phyloP scores from a whole-genome alignment of 2,888 invertebrate genomes.

The Catocala fraxini region DNA sequence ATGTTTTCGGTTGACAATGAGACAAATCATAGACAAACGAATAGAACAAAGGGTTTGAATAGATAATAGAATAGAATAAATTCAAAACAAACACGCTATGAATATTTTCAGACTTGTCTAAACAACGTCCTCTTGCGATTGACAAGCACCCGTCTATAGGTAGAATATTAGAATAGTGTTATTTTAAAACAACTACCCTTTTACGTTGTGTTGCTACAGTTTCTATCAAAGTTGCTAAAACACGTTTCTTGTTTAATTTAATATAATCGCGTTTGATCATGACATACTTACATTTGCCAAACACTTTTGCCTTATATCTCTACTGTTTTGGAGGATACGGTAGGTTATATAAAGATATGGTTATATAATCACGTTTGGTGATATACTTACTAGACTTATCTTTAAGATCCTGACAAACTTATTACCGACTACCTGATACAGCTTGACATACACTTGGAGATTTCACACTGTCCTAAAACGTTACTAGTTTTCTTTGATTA shows the following conservation, averaged over 20 bases:
- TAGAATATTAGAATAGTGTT: conserved; percentile 44
- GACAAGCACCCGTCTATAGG: conserved; percentile 37
- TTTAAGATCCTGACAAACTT: too few species aligned
- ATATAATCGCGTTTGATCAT: too few species aligned
- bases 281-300: too few species aligned
- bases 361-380: too few species aligned
- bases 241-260: background rate
- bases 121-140: conserved; percentile 58
- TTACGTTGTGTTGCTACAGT: conserved; percentile 8
- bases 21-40: conserved; percentile 68
- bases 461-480: too few species aligned
- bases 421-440: too few species aligned
- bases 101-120: conserved; percentile 70
- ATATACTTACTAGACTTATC: too few species aligned
- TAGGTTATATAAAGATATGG: too few species aligned
- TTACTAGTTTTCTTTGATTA: too few species aligned
- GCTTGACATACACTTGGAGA: too few species aligned
- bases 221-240: background rate
- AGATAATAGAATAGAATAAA: conserved; percentile 76
- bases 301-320: too few species aligned
- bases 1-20: conserved; percentile 80
- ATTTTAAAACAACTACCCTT: conserved; percentile 44
- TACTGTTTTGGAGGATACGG: too few species aligned
- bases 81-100: conserved; percentile 78
- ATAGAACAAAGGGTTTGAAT: conserved; percentile 81